Base-by-base conservation (phyloP, 2,113 vertebrate species). In the Caretta caretta region DNA sequence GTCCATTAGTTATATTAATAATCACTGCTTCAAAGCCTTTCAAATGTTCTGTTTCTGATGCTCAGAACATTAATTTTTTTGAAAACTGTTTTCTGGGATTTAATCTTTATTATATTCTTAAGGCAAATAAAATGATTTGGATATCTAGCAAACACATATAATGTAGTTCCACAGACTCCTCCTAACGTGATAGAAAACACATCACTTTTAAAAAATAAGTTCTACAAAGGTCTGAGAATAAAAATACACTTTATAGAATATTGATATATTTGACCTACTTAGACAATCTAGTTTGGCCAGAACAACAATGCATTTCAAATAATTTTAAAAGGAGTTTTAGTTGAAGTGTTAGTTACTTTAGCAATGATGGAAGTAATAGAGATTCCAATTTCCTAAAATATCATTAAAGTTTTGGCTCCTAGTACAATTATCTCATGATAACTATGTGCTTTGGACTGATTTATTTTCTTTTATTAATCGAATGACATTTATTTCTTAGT, bases 401-500 rank as follows among this genome's bases (percentile, higher is more conserved):
- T 6, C 9, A 1, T 76, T 88, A 29, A 75, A 31, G 25, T 88
- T 94, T 80, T 90, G 59, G 46, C 29, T 90, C 19, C 35, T 53
- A 59, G 59, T 85, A 62, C 50, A 17, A 88, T 81, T 17, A 95
- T 10, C 16, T 96, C 59, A 91, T n/a, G 35, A 88, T 24, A 53
- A 59, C 57, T 89, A 79, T 2, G 50, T 27, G 88, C 59, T 92
- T 87, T 93, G 57, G 49, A 95, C 89, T 20, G 57, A 95, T n/a
- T 11, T 42, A 90, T 80, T 94, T 90, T 22, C 25, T 88, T 84
- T 48, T 22, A 38, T 19, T 72, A 72, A n/a, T 38, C 35, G 38
- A 91, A 93, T 62, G 54, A 84, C 10, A 72, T 88, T 94, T 83
- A 84, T 92, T 89, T 84, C 29, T 69, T 85, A 62, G 83, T 80